Percentiles rank a stretch among this genome's conserved stretches.
Evolutionary conservation across 2,797 vertebrate genomes (phyloP).

Genomic region (Sebastiscus tertius): DNA sequence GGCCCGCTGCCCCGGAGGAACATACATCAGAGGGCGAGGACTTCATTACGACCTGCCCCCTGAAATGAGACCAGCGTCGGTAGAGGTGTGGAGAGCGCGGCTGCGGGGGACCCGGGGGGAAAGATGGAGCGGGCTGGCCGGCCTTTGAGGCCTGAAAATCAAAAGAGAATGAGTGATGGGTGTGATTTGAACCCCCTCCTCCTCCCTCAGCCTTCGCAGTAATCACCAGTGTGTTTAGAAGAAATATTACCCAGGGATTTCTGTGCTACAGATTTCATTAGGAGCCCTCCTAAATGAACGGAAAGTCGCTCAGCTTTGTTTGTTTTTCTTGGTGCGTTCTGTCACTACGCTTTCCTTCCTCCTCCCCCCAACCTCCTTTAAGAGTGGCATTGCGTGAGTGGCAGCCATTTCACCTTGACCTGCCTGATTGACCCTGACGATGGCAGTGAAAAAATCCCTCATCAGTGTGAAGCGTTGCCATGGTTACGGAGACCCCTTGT

Average conservation of each 20-base stretch:
- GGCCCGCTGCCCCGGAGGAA: slow-evolving; percentile 61
- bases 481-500: slow-evolving; percentile 69
- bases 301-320: slow-evolving; percentile 65
- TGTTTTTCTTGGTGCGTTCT: slow-evolving; percentile 57
- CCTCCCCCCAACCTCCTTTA: neutral
- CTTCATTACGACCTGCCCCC: slow-evolving; percentile 60
- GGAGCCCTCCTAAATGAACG: slow-evolving; percentile 32
- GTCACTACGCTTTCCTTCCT: slow-evolving; percentile 32
- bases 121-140: neutral
- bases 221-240: slow-evolving; percentile 72
- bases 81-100: slow-evolving; percentile 65
- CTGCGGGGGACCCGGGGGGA: slow-evolving; percentile 40
- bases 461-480: slow-evolving; percentile 72
- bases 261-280: slow-evolving; percentile 43
- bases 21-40: slow-evolving; percentile 79
- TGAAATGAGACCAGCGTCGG: slow-evolving; percentile 55
- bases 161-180: slow-evolving; percentile 77
- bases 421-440: slow-evolving; percentile 65
- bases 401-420: slow-evolving; percentile 75
- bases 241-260: slow-evolving; percentile 58
- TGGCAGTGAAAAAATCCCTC: slow-evolving; percentile 48
- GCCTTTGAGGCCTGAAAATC: slow-evolving; percentile 59
- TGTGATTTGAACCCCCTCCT: slow-evolving; percentile 62
- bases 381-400: slow-evolving; percentile 65
- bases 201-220: slow-evolving; percentile 17